Evolutionary conservation across 2,888 invertebrate species (phyloP).

Genomic region (Polydrusus pterygomalis): DNA sequence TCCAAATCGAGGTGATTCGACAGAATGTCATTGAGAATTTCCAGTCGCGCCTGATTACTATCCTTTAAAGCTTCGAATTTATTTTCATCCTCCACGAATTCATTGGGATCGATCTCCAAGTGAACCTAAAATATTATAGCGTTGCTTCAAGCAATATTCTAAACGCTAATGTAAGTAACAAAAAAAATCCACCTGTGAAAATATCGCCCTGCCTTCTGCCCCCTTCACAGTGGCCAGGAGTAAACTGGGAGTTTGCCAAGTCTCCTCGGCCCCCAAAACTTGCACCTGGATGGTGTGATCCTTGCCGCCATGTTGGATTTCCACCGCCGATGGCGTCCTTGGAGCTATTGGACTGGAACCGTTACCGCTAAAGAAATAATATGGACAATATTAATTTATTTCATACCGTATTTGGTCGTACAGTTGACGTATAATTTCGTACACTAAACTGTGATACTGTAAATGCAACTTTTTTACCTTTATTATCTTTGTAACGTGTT

Average conservation of each 20-base stretch:
- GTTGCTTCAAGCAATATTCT: too few relatives aligned
- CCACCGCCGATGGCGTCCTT: constrained; percentile 69
- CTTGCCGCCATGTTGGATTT: constrained; percentile 73
- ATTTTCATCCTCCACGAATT: constrained; percentile 78
- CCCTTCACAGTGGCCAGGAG: constrained; percentile 80
- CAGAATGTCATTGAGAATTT: constrained; percentile 85
- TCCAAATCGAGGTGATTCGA: constrained; percentile 81
- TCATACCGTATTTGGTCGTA: too few relatives aligned
- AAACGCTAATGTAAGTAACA: too few relatives aligned
- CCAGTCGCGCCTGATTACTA: constrained; percentile 82
- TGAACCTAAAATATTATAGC: constrained; percentile 83
- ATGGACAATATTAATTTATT: not conserved
- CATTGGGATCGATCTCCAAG: constrained; percentile 84
- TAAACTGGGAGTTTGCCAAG: constrained; percentile 90
- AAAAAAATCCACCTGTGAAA: constrained; percentile 80
- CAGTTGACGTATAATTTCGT: too few relatives aligned
- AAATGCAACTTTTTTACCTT: too few relatives aligned
- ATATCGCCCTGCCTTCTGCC: constrained; percentile 83
- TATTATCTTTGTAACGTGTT: too few relatives aligned
- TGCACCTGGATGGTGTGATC: constrained; percentile 84
- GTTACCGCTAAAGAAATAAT: constrained; percentile 61
- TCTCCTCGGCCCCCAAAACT: constrained; percentile 88
- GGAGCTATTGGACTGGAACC: constrained; percentile 70
- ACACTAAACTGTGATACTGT: too few relatives aligned
- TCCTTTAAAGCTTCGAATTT: constrained; percentile 76